Conservation (phyloP, 2,113 vertebrate genomes). For the Oryzias javanicus region DNA sequence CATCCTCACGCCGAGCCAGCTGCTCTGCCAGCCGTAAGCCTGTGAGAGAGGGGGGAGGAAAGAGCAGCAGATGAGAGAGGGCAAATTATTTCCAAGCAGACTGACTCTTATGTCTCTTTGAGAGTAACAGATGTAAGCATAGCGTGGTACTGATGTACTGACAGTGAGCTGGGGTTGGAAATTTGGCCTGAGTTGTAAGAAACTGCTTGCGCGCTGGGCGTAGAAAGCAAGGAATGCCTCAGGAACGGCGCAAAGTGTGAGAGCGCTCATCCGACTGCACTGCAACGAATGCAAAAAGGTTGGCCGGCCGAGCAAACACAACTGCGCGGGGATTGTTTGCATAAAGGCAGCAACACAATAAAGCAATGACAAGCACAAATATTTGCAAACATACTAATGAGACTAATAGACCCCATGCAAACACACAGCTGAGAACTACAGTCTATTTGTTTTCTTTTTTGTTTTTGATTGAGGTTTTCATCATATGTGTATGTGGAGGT, state of each 20-base stretch:
- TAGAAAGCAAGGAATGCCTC: slow-evolving; percentile 37
- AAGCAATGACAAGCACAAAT: slow-evolving; percentile 50
- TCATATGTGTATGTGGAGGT: slow-evolving; percentile 4
- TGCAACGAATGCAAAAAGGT: slow-evolving; percentile 65
- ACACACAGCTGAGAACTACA: slow-evolving; percentile 11
- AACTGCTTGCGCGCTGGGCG: slow-evolving; percentile 33
- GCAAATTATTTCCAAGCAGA: slow-evolving; percentile 59
- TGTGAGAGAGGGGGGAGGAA: slow-evolving; percentile 57
- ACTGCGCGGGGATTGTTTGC: slow-evolving; percentile 44
- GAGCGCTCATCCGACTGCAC: slow-evolving; percentile 60
- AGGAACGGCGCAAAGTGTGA: slow-evolving; percentile 32
- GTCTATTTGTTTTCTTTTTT: slow-evolving; percentile 23
- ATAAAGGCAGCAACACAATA: slow-evolving; percentile 37
- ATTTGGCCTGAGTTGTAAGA: slow-evolving; percentile 63
- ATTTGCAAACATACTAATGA: slow-evolving; percentile 58
- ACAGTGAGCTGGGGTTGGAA: slow-evolving; percentile 66
- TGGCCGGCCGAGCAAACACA: slow-evolving; percentile 70
- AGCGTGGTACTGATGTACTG: slow-evolving; percentile 67
- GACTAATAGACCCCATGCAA: slow-evolving; percentile 44
- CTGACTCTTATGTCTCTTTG: slow-evolving; percentile 62
- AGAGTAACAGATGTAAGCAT: slow-evolving; percentile 72
- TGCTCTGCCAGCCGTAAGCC: slow-evolving; percentile 93
- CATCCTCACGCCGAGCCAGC: slow-evolving; percentile 91
- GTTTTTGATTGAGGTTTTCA: neutral
- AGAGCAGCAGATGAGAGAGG: slow-evolving; percentile 34